A percentile compares a stretch with the other conserved stretches of the same genome.
These are phyloP conservation scores for Sprattus sprattus DNA, from an alignment of 2,113 vertebrate genomes.

Conservation along the genomic window DNA sequence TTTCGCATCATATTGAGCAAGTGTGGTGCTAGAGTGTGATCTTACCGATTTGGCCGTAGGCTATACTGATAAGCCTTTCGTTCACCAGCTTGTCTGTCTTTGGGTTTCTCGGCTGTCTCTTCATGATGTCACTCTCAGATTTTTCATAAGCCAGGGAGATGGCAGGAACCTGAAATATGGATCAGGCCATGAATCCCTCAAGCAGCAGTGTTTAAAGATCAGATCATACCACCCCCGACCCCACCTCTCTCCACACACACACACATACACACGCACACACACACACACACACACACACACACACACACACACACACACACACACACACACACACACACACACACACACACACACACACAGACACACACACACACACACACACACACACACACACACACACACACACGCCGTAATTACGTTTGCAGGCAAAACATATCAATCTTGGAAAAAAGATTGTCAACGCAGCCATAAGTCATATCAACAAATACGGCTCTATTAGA, in stretches of 20 bases:
- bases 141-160: slow-evolving; percentile 92
- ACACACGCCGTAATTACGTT: not conserved
- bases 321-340: not conserved
- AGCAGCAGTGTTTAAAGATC: not conserved
- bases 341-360: not conserved
- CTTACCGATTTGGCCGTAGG: slow-evolving; percentile 91
- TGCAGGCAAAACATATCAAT: not conserved
- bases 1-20: too few species aligned
- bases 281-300: not conserved
- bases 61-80: slow-evolving; percentile 90
- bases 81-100: slow-evolving; percentile 93
- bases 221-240: not conserved
- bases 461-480: not conserved
- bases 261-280: too few species aligned
- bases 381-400: not conserved
- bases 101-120: slow-evolving; percentile 88
- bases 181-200: not conserved
- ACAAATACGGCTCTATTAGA: too few species aligned
- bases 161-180: slow-evolving; percentile 78
- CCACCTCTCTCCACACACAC: not conserved
- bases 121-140: slow-evolving; percentile 96
- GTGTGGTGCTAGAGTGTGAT: not conserved
- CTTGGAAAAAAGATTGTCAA: not conserved
- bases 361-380: not conserved
- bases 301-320: too few species aligned